A percentile compares a stretch with the other conserved stretches of the same genome.
Evolutionary conservation across 2,888 invertebrate species (phyloP).

Genomic region (Hemaris fuciformis): DNA sequence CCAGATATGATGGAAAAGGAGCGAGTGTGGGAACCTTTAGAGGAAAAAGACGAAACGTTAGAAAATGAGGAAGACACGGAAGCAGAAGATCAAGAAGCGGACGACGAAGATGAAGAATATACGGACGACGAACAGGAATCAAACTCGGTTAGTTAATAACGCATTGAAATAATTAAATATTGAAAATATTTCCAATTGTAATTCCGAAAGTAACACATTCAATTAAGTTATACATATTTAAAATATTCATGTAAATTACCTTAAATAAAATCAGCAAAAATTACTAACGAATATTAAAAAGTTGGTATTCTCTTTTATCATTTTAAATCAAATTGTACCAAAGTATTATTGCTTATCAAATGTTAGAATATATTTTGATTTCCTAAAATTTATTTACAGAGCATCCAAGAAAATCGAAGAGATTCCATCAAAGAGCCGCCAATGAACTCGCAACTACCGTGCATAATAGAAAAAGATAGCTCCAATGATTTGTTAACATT

Average conservation of each 20-base stretch:
- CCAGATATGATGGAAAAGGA: conserved; percentile 79
- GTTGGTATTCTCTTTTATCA: no score
- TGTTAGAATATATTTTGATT: no score
- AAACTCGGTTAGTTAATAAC: conserved; percentile 12
- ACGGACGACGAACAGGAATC: conserved; percentile 28
- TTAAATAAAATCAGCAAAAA: no score
- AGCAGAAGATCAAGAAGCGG: conserved; percentile 43
- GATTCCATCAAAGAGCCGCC: conserved; percentile 41
- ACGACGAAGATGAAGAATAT: conserved; percentile 41
- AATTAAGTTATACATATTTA: no score
- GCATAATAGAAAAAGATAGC: conserved; percentile 84
- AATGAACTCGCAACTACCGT: conserved; percentile 77
- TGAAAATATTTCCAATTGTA: no score
- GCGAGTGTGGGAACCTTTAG: conserved; percentile 80
- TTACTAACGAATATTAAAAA: no score
- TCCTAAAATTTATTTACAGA: conserved; percentile 25
- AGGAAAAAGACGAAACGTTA: conserved; percentile 71
- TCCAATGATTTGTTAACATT: conserved; percentile 69
- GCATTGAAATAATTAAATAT: neutral
- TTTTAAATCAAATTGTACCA: no score
- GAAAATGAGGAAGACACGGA: conserved; percentile 52
- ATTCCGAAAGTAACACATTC: no score
- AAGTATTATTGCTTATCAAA: no score
- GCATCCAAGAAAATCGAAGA: conserved; percentile 22
- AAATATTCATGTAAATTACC: no score